A percentile compares a stretch with the other conserved stretches of the same genome.
These are phyloP conservation scores for Antidorcas marsupialis DNA, from an alignment of 2,113 vertebrate genomes.

Conservation along the genomic window DNA sequence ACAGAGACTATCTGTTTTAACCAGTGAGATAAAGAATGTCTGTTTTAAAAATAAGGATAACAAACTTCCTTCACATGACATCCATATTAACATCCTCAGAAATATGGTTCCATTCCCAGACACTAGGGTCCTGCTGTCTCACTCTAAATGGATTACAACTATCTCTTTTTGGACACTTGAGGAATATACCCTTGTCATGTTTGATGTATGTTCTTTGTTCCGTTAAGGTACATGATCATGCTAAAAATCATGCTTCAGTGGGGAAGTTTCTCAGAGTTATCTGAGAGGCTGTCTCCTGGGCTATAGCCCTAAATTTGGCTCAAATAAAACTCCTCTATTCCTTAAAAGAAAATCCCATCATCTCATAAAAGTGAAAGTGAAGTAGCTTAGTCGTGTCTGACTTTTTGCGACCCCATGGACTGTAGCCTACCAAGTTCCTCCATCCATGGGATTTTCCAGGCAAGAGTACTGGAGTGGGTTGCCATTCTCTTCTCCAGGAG, in stretches of 20 bases:
- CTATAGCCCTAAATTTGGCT: neutral
- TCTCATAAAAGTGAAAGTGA: neutral
- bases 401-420: too few relatives aligned
- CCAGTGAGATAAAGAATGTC: neutral
- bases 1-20: neutral
- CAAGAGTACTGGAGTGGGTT: too few relatives aligned
- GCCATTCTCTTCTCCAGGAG: too few relatives aligned
- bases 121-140: neutral
- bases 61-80: neutral
- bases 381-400: accelerated
- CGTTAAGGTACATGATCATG: neutral
- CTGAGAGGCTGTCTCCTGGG: neutral
- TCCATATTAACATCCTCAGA: neutral
- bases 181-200: neutral
- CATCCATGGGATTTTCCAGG: too few relatives aligned
- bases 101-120: neutral
- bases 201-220: neutral
- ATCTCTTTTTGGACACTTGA: neutral
- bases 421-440: too few relatives aligned
- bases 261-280: neutral
- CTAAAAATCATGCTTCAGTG: neutral
- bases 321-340: neutral
- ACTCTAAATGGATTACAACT: neutral
- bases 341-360: neutral
- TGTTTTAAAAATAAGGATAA: neutral